Percentiles rank a stretch among this genome's conserved stretches.
Evolutionary conservation across 1,140 invertebrate species (phyloP).

Genomic region (Augochlora pura): DNA sequence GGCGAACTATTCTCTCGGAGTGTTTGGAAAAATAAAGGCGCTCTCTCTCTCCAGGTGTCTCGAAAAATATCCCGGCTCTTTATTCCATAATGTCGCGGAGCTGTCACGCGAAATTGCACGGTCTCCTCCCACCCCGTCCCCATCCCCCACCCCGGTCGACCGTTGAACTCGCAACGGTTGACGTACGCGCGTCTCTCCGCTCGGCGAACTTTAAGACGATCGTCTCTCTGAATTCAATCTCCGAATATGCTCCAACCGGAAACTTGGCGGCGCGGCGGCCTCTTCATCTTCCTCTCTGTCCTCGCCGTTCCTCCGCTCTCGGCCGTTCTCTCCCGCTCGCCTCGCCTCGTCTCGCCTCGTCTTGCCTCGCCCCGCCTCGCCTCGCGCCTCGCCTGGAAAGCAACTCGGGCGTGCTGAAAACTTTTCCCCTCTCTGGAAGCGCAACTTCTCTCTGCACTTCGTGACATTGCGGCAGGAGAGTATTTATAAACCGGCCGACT

Average conservation of each 20-base stretch:
- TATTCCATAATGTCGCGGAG: too few relatives aligned
- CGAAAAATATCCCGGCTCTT: too few relatives aligned
- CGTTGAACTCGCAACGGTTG: neutral
- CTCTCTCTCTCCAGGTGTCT: too few relatives aligned
- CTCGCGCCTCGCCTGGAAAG: too few relatives aligned
- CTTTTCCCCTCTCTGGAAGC: slow-evolving; percentile 1
- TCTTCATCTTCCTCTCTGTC: neutral
- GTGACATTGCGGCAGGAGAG: slow-evolving; percentile 19
- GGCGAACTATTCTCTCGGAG: too few relatives aligned
- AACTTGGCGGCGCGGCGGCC: slow-evolving; percentile 41
- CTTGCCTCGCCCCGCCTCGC: too few relatives aligned
- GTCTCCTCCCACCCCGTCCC: too few relatives aligned
- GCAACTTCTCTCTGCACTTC: slow-evolving; percentile 36
- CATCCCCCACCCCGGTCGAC: too few relatives aligned
- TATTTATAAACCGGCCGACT: slow-evolving; percentile 51
- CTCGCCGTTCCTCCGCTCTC: neutral
- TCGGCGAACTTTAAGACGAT: slow-evolving; percentile 26
- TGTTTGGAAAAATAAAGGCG: too few relatives aligned
- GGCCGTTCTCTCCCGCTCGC: too few relatives aligned
- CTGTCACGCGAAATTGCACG: slow-evolving; percentile 54
- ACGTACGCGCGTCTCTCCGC: slow-evolving; percentile 34
- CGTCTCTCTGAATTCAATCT: slow-evolving; percentile 54
- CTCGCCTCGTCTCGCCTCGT: too few relatives aligned
- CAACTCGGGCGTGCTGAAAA: slow-evolving; percentile 6
- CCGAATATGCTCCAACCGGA: slow-evolving; percentile 38